Base-by-base conservation (phyloP, 2,888 invertebrate species). In the Hydraecia micacea region DNA sequence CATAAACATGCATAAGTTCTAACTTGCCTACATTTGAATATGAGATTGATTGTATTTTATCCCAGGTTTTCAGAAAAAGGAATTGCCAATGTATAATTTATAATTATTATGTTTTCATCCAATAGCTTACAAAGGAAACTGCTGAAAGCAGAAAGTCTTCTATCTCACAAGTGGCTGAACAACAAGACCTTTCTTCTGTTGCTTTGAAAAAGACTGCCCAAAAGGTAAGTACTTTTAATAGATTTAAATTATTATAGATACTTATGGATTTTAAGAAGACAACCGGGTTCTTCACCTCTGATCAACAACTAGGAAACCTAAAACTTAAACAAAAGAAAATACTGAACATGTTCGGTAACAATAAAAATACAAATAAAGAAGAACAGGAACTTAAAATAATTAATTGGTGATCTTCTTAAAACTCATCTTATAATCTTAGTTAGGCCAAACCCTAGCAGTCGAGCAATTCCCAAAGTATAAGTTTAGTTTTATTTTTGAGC, bases 81-180 rank as follows among this genome's bases (percentile, higher is more conserved):
- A 5, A 42, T 52, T 0, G 2, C 15, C 2, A 2, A 25, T 18
- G 1, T 39, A 39, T 58, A 6, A 52, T 42, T 28, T 3, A 42
- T 18, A 32, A 32, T 32, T 32, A 21, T 55, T 32, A 32, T 39
- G 7, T 79, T 79, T 85, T 74, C 42, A 73, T 75, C 72, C 70
- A 79, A 60, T 86, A 96, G 96, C 87, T 96, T 60, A 96, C 96
- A 79, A 96, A 96, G 77, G 97, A 97, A 91, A 93, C 96, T 83
- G 93, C 97, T 46, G 97, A 97, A 86, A 96, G 96, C 89, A 95
- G 97, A 91, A 97, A 97, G 76, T 96, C 97, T 9, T 97, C 97
- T 1, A 89, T 97, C 83, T 92, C 96, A 6, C 90, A 95, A 75
- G 91, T 95, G 42, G 93, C 95, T 67, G 96, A 97, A 89, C 93